These are phyloP conservation scores for Trinectes maculatus DNA, from an alignment of 2,113 vertebrate genomes.

Conservation along the genomic window DNA sequence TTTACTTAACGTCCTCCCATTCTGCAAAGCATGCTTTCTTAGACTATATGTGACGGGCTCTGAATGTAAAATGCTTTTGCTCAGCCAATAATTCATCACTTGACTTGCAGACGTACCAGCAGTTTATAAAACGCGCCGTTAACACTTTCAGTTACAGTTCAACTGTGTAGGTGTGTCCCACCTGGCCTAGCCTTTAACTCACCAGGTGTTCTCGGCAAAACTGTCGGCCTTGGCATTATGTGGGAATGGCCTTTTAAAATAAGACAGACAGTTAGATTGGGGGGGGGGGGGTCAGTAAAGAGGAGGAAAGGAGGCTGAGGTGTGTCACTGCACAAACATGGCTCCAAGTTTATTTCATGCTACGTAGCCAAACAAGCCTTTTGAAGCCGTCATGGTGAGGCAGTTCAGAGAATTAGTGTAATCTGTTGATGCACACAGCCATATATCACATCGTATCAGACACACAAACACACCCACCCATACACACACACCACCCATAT, in stretches of 20 bases:
- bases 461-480: no score
- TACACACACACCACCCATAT: no score
- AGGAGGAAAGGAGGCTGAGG: background rate
- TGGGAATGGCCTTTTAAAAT: conserved; percentile 29
- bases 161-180: conserved; percentile 66
- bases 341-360: conserved; percentile 46
- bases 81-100: no score
- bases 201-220: conserved; percentile 64
- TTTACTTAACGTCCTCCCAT: background rate
- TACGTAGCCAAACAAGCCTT: conserved; percentile 1
- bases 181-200: conserved; percentile 73
- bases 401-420: background rate
- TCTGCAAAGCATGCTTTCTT: background rate
- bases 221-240: conserved; percentile 42
- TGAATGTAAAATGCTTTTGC: background rate
- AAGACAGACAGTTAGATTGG: conserved; percentile 10
- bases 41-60: background rate
- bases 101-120: no score
- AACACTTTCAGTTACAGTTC: no score
- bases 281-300: background rate
- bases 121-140: no score
- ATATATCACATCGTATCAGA: conserved; percentile 24
- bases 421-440: background rate
- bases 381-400: conserved; percentile 5
- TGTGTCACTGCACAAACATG: no score